Percentiles rank a stretch among this genome's conserved stretches.
These are phyloP conservation scores for Palythoa grandiflora DNA, from an alignment of 92 coral and sea anemone species.

Conservation along the genomic window DNA sequence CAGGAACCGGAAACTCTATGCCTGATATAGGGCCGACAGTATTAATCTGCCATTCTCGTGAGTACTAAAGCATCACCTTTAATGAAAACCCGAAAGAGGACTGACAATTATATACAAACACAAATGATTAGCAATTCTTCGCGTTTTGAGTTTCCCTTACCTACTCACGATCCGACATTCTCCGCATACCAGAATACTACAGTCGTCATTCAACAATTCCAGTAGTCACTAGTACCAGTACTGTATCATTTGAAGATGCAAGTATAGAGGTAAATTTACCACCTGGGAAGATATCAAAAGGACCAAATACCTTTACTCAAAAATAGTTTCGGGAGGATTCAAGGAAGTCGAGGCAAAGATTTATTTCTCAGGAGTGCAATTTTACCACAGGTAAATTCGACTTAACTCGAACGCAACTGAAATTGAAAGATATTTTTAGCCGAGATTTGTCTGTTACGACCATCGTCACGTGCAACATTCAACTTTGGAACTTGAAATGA, in stretches of 20 bases:
- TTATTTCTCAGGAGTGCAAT: background rate
- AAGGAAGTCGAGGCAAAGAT: background rate
- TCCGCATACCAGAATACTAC: background rate
- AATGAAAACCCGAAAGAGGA: background rate
- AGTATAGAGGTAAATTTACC: too few relatives aligned
- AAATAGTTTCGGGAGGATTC: background rate
- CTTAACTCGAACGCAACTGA: background rate
- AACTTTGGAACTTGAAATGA: background rate
- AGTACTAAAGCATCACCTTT: slow-evolving; percentile 11
- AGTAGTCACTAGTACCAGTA: background rate
- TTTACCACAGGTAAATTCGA: background rate
- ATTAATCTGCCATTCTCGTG: slow-evolving; percentile 21
- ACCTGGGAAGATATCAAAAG: too few relatives aligned
- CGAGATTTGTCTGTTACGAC: background rate
- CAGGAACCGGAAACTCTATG: slow-evolving; percentile 36
- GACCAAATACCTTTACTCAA: background rate
- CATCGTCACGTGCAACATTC: background rate
- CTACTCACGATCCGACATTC: slow-evolving; percentile 37
- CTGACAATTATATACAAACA: slow-evolving; percentile 33
- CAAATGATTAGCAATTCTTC: slow-evolving; percentile 43
- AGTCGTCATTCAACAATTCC: too few relatives aligned
- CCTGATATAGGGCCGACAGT: slow-evolving; percentile 34
- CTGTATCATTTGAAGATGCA: background rate
- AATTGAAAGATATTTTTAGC: background rate
- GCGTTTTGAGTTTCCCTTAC: slow-evolving; percentile 19